Evolutionary conservation across 2,113 vertebrate species (phyloP).

Genomic region (Scophthalmus maximus): DNA sequence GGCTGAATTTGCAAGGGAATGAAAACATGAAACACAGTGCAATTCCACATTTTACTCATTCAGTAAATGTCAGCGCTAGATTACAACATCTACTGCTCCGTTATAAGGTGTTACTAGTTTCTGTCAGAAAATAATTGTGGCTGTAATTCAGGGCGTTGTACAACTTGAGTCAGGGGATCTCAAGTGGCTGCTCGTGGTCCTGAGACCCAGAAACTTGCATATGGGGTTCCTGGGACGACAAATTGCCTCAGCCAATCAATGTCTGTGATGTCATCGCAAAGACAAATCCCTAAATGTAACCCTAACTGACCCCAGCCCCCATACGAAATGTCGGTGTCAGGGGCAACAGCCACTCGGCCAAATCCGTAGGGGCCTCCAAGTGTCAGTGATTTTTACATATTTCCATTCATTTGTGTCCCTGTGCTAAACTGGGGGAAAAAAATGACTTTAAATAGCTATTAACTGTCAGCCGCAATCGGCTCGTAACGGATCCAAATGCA

Average conservation of each 20-base stretch:
- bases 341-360: too few relatives aligned
- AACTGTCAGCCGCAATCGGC: slow-evolving; percentile 54
- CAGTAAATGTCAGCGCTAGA: not conserved
- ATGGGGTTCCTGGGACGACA: too few relatives aligned
- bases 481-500: slow-evolving; percentile 50
- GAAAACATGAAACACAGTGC: not conserved
- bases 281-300: too few relatives aligned
- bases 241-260: too few relatives aligned
- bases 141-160: not conserved
- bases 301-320: too few relatives aligned
- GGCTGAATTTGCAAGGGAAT: not conserved
- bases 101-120: not conserved
- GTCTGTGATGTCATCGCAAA: too few relatives aligned
- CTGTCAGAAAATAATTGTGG: not conserved
- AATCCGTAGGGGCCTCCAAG: too few relatives aligned
- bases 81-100: not conserved
- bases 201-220: too few relatives aligned
- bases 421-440: slow-evolving; percentile 38
- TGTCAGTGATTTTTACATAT: not conserved
- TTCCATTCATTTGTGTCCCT: slow-evolving; percentile 16
- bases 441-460: slow-evolving; percentile 49
- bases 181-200: too few relatives aligned
- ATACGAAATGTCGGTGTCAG: too few relatives aligned
- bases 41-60: not conserved
- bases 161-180: too few relatives aligned